phyloP scores from a whole-genome alignment of 30 jellyfish, hydroid and myxozoan species.

The Rhopilema esculentum region DNA sequence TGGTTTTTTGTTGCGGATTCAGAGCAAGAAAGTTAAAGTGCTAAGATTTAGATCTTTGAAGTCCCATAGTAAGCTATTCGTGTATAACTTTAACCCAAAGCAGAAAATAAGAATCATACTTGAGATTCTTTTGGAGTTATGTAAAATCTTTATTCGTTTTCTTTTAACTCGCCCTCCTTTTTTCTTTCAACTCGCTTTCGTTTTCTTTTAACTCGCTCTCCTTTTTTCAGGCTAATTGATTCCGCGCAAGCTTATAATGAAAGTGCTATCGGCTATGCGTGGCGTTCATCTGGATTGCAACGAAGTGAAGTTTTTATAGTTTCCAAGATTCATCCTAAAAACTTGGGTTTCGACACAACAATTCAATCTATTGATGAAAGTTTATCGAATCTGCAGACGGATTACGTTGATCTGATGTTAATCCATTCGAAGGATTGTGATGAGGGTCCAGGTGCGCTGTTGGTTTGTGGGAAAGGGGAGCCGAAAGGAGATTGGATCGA shows the following conservation, averaged over 20 bases:
- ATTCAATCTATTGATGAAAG: conserved; percentile 61
- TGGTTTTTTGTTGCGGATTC: no score
- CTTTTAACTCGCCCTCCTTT: no score
- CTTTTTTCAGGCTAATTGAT: conserved; percentile 59
- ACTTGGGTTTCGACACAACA: conserved; percentile 74
- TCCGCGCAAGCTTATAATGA: conserved; percentile 83
- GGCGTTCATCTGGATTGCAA: conserved; percentile 17
- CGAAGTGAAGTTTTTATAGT: conserved; percentile 71
- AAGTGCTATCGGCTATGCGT: conserved; percentile 70
- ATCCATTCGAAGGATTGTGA: conserved; percentile 83
- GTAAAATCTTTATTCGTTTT: no score
- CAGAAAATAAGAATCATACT: no score
- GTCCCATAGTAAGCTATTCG: no score
- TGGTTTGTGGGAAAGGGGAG: conserved; percentile 76
- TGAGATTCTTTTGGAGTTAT: no score
- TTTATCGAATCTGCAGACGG: conserved; percentile 65
- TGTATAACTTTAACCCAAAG: no score
- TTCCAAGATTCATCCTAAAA: conserved; percentile 75
- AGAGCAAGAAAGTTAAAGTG: no score
- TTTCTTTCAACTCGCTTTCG: no score
- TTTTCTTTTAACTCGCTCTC: not conserved
- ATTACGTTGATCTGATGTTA: conserved; percentile 77
- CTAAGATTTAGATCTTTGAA: no score
- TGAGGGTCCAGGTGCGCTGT: conserved; percentile 62
- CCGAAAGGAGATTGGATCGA: conserved; percentile 81